Evolutionary conservation across 37 sponge, comb jelly and placozoan species (phyloP).

Genomic region (Diacarnus erythraeanus): DNA sequence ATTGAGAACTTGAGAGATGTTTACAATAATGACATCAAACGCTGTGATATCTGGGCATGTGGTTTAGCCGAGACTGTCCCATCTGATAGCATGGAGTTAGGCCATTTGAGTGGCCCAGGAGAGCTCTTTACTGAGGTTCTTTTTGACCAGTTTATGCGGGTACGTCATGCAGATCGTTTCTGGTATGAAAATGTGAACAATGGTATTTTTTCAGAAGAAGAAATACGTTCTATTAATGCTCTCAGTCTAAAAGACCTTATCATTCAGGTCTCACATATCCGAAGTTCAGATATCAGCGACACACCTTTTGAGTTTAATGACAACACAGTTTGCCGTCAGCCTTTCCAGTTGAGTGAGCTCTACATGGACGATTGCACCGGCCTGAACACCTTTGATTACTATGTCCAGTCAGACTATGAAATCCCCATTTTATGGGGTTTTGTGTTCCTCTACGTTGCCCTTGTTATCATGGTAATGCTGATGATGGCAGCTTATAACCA

Average conservation of each 20-base stretch:
- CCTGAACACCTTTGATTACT: constrained; percentile 73
- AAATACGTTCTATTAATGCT: constrained; percentile 51
- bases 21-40: constrained; percentile 72
- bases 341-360: constrained; percentile 84
- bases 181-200: constrained; percentile 85
- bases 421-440: constrained; percentile 73
- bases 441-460: constrained; percentile 61
- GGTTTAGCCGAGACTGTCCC: constrained; percentile 80
- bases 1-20: constrained; percentile 78
- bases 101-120: constrained; percentile 64
- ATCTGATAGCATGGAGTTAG: not conserved
- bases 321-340: constrained; percentile 64
- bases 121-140: constrained; percentile 82
- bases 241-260: constrained; percentile 62
- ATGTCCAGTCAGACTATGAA: constrained; percentile 53
- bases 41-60: constrained; percentile 90
- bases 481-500: constrained; percentile 66
- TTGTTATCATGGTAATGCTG: constrained; percentile 58
- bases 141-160: constrained; percentile 92
- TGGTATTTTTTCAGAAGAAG: constrained; percentile 69
- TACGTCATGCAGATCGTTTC: constrained; percentile 89
- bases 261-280: constrained; percentile 42
- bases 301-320: constrained; percentile 52
- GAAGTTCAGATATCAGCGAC: constrained; percentile 42
- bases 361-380: constrained; percentile 81